Percentiles rank a stretch among this genome's conserved stretches.
Conservation (phyloP, 2,888 invertebrate species). For the Megaustenia siamemsis region DNA sequence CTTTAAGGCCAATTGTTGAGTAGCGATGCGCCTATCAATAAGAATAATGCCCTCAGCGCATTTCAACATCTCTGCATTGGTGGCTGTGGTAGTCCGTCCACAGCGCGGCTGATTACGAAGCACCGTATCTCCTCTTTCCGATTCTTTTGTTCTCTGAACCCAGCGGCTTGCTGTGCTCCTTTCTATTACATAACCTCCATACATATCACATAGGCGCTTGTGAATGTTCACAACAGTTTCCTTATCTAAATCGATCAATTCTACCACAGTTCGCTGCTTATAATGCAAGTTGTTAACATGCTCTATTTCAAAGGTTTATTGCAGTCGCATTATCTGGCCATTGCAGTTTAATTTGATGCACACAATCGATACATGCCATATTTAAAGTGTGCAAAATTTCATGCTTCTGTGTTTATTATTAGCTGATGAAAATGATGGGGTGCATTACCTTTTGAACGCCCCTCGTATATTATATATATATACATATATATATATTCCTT, state of each 20-base stretch:
- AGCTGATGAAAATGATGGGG: not conserved
- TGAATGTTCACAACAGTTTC: slow-evolving; percentile 25
- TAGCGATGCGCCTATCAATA: too few species aligned
- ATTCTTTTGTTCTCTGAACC: slow-evolving; percentile 19
- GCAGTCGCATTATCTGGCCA: not conserved
- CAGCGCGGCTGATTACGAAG: slow-evolving; percentile 13
- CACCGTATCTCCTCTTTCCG: not conserved
- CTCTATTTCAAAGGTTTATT: too few species aligned
- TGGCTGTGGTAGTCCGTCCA: slow-evolving; percentile 3
- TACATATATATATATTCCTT: too few species aligned
- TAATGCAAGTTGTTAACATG: not conserved
- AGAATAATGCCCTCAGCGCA: too few species aligned
- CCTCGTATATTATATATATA: too few species aligned
- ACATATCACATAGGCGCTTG: not conserved
- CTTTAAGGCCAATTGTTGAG: too few species aligned
- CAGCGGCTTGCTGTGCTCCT: slow-evolving; percentile 4
- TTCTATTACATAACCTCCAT: not conserved
- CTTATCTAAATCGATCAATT: not conserved
- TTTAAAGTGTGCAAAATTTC: slow-evolving; percentile 2
- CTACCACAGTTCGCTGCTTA: not conserved
- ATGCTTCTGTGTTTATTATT: not conserved
- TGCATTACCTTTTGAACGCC: slow-evolving; percentile 15
- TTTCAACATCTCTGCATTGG: slow-evolving; percentile 12
- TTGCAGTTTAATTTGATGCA: not conserved
- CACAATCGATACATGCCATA: not conserved